Evolutionary conservation across 2,888 invertebrate species (phyloP), one percentile per base, ranked within the genome.

Genomic region (Pseudoips prasinana): DNA sequence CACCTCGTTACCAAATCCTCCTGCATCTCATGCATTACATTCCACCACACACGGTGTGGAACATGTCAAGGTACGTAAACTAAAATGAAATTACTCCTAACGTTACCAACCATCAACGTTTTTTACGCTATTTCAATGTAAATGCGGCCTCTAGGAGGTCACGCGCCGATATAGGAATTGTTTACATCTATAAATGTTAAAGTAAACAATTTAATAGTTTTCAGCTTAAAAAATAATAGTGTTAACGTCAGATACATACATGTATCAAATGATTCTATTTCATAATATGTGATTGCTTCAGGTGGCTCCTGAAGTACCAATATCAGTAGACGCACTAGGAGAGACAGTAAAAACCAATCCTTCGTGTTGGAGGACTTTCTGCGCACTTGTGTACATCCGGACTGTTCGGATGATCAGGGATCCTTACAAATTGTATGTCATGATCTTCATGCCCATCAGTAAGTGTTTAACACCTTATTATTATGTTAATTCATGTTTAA

Each of bases 401-500:
- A 85, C 91, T 0, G 81, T 93, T 24, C 80, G 94, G 38, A 90
- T 94, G 80, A 87, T 93, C 44, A 82, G 94, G 14, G 94, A 93
- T 58, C 90, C 93, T 0, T 93, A 94, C 73, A 92, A 94, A 61
- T 78, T 95, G 1, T 94, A 94, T 58, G 93, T 94, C 55, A 92
- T 94, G 89, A 91, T 95, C 43, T 85, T 94, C 29, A 86, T 94
- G 67, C 94, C 94, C 0, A 87, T 94, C 2, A 90, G 89, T 89
- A 46, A 85, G 88, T 80, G 8, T 10, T n/a, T n/a, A n/a, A n/a
- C 5, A 7, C 14, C 14, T 14, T 14, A 14, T 14, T 14, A 14
- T 14, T 14, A 3, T 14, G n/a, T n/a, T n/a, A n/a, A n/a, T n/a
- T n/a, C 1, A 22, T 27, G 2, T 17, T 5, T 8, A 22, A 19